Percentiles rank a stretch among this genome's conserved stretches.
Evolutionary conservation across 2,797 vertebrate species (phyloP).

Genomic region (Siniperca obscura): DNA sequence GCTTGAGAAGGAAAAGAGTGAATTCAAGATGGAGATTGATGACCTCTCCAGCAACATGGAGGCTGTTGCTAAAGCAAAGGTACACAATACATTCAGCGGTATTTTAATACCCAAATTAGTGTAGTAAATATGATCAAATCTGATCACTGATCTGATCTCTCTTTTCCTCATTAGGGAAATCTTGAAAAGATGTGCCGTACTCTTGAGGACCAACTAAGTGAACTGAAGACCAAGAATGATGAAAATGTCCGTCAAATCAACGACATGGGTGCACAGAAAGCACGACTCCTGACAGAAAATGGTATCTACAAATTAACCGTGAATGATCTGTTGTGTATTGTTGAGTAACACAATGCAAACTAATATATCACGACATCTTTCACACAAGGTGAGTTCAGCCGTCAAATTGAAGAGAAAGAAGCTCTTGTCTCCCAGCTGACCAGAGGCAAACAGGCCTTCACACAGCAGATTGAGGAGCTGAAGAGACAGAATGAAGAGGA

Average conservation of each 20-base stretch:
- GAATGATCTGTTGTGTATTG: not conserved
- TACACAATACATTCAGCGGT: conserved; percentile 43
- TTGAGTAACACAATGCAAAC: not conserved
- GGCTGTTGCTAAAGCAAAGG: conserved; percentile 89
- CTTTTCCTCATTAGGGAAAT: conserved; percentile 83
- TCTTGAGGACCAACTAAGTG: conserved; percentile 90
- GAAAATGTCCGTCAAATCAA: conserved; percentile 87
- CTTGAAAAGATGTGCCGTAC: conserved; percentile 90
- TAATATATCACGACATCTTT: not conserved
- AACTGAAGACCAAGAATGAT: conserved; percentile 89
- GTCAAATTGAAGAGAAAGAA: conserved; percentile 92
- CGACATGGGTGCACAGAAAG: conserved; percentile 86
- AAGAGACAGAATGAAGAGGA: conserved; percentile 89
- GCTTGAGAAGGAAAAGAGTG: conserved; percentile 92
- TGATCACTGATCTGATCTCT: not conserved
- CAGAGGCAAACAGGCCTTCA: conserved; percentile 91
- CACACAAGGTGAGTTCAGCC: conserved; percentile 85
- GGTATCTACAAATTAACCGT: conserved; percentile 74
- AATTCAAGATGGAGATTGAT: conserved; percentile 92
- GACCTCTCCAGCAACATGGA: conserved; percentile 90
- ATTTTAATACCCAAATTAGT: not conserved
- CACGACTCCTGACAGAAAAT: conserved; percentile 90
- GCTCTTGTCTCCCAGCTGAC: conserved; percentile 89
- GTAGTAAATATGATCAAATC: not conserved
- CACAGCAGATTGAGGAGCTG: conserved; percentile 91